Evolutionary conservation across 2,113 vertebrate genomes (phyloP).

Genomic region (Psammodynastes pulverulentus): DNA sequence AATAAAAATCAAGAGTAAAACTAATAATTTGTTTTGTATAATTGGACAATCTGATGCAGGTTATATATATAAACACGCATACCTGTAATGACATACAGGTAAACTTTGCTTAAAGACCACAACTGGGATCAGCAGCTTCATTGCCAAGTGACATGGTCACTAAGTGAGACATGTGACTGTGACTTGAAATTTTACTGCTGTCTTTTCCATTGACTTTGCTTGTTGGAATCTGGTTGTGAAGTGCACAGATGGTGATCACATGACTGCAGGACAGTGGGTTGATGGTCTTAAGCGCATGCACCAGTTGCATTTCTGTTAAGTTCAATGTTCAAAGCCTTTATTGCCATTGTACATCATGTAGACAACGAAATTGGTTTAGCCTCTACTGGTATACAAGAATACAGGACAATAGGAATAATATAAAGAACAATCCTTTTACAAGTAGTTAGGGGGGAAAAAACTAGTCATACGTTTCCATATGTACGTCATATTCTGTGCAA

Average conservation of each 20-base stretch:
- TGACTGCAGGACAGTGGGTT: not conserved
- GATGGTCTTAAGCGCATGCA: not conserved
- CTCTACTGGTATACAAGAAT: no score
- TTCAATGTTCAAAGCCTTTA: no score
- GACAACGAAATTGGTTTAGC: no score
- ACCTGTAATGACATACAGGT: not conserved
- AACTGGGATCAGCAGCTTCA: not conserved
- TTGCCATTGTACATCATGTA: no score
- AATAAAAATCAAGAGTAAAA: not conserved
- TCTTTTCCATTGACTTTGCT: not conserved
- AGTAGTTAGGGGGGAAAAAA: no score
- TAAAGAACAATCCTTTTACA: no score
- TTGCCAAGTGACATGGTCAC: not conserved
- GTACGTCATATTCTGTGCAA: no score
- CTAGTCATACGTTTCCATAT: no score
- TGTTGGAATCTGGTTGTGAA: not conserved
- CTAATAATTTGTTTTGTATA: not conserved
- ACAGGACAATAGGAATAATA: no score
- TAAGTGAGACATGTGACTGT: not conserved
- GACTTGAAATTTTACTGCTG: not conserved
- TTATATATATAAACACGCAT: not conserved
- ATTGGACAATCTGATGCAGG: not conserved
- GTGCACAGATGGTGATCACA: not conserved
- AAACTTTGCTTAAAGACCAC: not conserved
- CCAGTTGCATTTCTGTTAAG: not conserved